phyloP scores from a whole-genome alignment of 2,797 vertebrate genomes.

The Neosilurus mollespiculum region DNA sequence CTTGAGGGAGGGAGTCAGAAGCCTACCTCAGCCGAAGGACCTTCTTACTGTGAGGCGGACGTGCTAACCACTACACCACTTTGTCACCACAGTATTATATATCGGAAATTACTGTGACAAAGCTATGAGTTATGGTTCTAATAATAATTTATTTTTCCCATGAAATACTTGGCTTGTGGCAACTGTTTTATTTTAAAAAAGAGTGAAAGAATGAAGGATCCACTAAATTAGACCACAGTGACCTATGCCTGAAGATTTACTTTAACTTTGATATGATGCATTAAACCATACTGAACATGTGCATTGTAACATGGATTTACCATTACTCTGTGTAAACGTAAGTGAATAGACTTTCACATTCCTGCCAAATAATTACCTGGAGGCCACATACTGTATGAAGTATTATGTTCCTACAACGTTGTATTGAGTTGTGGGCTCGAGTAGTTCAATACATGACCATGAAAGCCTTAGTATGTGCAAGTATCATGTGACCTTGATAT shows the following conservation, averaged over 20 bases:
- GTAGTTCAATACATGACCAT: not conserved
- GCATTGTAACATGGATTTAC: not conserved
- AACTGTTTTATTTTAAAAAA: not conserved
- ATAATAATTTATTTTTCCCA: conserved; percentile 3
- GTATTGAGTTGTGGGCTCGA: not conserved
- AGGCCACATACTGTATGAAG: not conserved
- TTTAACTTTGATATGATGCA: not conserved
- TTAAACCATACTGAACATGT: not conserved
- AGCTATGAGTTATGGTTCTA: not conserved
- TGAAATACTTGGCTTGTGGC: not conserved
- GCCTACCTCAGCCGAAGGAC: too few relatives aligned
- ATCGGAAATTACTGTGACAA: not conserved
- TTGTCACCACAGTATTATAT: not conserved
- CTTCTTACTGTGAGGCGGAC: too few relatives aligned
- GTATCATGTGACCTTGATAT: not conserved
- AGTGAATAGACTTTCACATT: not conserved
- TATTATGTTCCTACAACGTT: not conserved
- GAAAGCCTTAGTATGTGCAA: not conserved
- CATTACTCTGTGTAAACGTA: not conserved
- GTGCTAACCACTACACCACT: too few relatives aligned
- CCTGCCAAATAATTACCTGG: not conserved
- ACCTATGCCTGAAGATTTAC: conserved; percentile 5
- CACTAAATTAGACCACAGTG: conserved; percentile 5
- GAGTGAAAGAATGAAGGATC: not conserved
- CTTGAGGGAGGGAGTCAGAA: too few relatives aligned